Conservation (phyloP, 2,113 vertebrate species). For the Oxygymnocypris stewartii region DNA sequence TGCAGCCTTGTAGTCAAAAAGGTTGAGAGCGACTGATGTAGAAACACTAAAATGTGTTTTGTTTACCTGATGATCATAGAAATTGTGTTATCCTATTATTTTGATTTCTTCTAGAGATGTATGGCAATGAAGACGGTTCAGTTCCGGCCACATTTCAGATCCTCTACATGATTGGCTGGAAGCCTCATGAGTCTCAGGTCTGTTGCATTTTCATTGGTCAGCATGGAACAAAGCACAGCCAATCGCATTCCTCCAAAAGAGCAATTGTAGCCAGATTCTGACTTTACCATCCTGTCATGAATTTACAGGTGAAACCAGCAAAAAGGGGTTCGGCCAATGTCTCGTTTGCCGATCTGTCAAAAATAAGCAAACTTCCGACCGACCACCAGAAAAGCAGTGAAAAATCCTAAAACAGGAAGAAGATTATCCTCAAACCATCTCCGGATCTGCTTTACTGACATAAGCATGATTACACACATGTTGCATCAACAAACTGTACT, state of each 20-base stretch:
- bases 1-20: background rate
- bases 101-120: conserved; percentile 82
- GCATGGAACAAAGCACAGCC: background rate
- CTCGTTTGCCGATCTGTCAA: conserved; percentile 85
- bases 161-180: conserved; percentile 97
- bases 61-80: background rate
- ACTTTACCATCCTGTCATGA: background rate
- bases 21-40: background rate
- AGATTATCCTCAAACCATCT: background rate
- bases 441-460: background rate
- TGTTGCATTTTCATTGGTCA: conserved; percentile 30
- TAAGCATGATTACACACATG: background rate
- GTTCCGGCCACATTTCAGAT: conserved; percentile 91
- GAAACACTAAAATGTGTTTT: background rate
- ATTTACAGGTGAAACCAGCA: conserved; percentile 83
- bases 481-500: background rate
- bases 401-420: conserved; percentile 38
- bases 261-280: background rate
- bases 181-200: conserved; percentile 95
- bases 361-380: conserved; percentile 64
- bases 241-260: background rate
- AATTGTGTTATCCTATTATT: background rate
- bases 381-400: background rate
- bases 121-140: conserved; percentile 81
- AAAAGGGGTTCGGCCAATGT: conserved; percentile 86